Evolutionary conservation across 2,113 vertebrate species (phyloP), one percentile per base, ranked within the genome.

Genomic region (Microcebus jonahi): DNA sequence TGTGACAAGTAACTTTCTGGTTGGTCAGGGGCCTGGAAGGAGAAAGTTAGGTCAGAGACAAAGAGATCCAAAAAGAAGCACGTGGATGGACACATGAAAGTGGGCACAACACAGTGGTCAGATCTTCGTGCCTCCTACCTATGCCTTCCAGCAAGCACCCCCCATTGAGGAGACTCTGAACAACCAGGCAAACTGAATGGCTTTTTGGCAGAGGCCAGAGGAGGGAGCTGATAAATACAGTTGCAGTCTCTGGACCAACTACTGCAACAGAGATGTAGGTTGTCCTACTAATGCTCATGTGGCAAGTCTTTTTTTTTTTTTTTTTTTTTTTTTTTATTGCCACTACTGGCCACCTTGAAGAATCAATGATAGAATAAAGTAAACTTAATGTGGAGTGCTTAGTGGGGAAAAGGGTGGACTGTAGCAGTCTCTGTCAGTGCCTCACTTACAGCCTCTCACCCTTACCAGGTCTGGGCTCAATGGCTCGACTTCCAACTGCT

Each of bases 241-340:
- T 29, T 70, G 6, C 12, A 4, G 3, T 45, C 79, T 79, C 11
- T 27, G 42, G 36, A 27, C 21, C 42, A 45, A 21, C 77, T 14
- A 18, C 1, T 10, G 11, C n/a, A 29, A 5, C 0, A 50, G 53
- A 6, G 21, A 36, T 29, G 3, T 8, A 5, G 11, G 5, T 1
- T 29, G 12, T 86, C 67, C 63, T 45, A 6, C 1, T 55, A 67
- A 34, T 1, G 1, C 34, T 59, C 61, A 45, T 31, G 5, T 29
- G 63, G 75, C 42, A 45, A 39, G 6, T 34, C 12, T 21, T 20
- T 55, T 55, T 55, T 27, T 29, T 59, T 61, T 34, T 27, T 50
- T 71, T 42, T 34, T 27, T 50, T 71, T 42, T 39, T 39, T 39
- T 39, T 39, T 42, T 42, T 1, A 42, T 50, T 36, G 45, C 50